Percentiles rank a stretch among this genome's conserved stretches.
phyloP scores from a whole-genome alignment of 2,888 invertebrate species.

The Cryptocephalus moraei region DNA sequence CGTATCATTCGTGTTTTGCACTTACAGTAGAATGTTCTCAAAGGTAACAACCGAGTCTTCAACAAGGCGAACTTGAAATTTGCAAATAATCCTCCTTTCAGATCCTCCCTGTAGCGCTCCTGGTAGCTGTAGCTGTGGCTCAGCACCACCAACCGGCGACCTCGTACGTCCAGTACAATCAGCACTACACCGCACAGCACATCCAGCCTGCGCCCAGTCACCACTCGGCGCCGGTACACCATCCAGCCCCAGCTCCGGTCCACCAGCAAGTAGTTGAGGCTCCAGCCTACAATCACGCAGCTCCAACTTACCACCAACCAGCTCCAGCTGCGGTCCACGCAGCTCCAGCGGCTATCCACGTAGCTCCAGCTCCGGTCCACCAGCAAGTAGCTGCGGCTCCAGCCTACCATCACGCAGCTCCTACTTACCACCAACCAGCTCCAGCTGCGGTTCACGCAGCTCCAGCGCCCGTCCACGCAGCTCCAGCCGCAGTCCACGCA shows the following conservation, averaged over 20 bases:
- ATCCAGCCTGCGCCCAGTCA: conserved; percentile 9
- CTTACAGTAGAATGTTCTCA: conserved; percentile 3
- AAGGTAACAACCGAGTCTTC: conserved; percentile 4
- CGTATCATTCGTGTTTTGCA: not conserved
- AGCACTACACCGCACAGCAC: conserved; percentile 16
- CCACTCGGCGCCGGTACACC: not conserved
- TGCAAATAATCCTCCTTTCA: conserved; percentile 2
- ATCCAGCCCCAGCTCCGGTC: conserved; percentile 4
- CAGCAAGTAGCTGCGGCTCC: conserved; percentile 3
- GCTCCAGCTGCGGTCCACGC: not conserved
- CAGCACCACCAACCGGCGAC: conserved; percentile 15
- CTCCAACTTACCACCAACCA: not conserved
- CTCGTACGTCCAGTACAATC: conserved; percentile 17
- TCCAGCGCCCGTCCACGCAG: not conserved
- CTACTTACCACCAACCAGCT: not conserved
- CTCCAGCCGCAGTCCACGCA: not conserved
- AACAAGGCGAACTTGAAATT: not conserved
- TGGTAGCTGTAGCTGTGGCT: conserved; percentile 11
- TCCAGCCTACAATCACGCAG: not conserved
- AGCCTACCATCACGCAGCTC: not conserved
- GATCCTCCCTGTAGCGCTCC: conserved; percentile 5
- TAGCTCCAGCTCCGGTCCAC: conserved; percentile 6
- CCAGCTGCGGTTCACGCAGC: not conserved
- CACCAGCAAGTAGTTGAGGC: not conserved
- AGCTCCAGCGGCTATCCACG: not conserved